These are phyloP conservation scores for Andrena marginata DNA, from an alignment of 2,888 invertebrate species.

Conservation along the genomic window DNA sequence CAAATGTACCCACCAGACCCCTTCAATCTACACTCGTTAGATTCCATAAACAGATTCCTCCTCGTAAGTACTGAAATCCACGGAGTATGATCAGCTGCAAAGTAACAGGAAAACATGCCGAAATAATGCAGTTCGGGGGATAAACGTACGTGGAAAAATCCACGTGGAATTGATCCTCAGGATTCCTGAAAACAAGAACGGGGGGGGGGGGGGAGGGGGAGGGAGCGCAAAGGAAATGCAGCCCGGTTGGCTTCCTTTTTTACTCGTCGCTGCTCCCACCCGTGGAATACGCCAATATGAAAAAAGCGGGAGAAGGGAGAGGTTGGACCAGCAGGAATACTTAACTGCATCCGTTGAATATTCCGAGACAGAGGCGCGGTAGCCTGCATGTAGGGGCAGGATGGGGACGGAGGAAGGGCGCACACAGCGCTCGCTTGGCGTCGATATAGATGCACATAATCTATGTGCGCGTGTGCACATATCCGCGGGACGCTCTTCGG, in stretches of 20 bases:
- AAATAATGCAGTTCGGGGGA: conserved; percentile 14
- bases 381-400: conserved; percentile 17
- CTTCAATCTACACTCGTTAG: neutral
- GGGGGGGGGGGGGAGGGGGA: neutral
- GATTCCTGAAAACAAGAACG: neutral
- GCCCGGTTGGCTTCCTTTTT: conserved; percentile 36
- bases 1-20: neutral
- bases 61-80: neutral
- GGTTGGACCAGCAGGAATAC: conserved; percentile 33
- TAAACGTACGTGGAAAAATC: neutral
- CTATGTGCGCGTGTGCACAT: conserved; percentile 30
- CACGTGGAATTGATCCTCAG: too few species aligned
- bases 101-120: conserved; percentile 1
- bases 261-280: conserved; percentile 12
- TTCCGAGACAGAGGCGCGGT: conserved; percentile 54
- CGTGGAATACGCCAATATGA: conserved; percentile 44
- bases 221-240: conserved; percentile 18
- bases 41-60: neutral
- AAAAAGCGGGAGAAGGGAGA: conserved; percentile 24
- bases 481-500: conserved; percentile 61
- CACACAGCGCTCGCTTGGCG: neutral
- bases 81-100: neutral
- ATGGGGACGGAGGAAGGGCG: neutral
- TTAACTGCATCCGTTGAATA: conserved; percentile 70
- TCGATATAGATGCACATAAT: conserved; percentile 44